Evolutionary conservation across 1,140 invertebrate species (phyloP).

Genomic region (Brachionus angularis): DNA sequence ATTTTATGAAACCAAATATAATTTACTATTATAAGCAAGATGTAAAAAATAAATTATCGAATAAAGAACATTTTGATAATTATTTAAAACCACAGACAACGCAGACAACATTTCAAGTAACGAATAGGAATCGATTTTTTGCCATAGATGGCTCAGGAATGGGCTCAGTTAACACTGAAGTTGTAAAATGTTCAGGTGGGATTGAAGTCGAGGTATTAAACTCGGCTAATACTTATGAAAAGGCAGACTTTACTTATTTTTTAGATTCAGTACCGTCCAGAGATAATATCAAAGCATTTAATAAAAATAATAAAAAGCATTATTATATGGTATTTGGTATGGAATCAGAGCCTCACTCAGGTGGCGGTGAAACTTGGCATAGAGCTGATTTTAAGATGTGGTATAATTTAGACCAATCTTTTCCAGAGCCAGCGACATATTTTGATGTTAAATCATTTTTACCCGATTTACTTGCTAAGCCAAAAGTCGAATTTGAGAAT

Average conservation of each 20-base stretch:
- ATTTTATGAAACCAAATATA: no score
- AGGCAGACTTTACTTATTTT: neutral
- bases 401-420: slow-evolving; percentile 42
- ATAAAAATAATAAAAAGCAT: slow-evolving; percentile 14
- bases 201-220: neutral
- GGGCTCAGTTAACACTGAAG: neutral
- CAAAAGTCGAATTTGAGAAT: slow-evolving; percentile 30
- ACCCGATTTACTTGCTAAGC: slow-evolving; percentile 9
- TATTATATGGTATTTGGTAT: slow-evolving; percentile 38
- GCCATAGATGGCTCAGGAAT: neutral
- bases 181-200: neutral
- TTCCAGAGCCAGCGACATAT: slow-evolving; percentile 39
- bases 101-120: no score
- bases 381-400: slow-evolving; percentile 41
- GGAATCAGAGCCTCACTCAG: slow-evolving; percentile 37
- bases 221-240: neutral
- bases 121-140: neutral
- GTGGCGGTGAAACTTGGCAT: neutral
- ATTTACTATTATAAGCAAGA: no score
- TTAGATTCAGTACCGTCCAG: slow-evolving; percentile 12
- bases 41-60: no score
- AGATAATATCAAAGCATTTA: slow-evolving; percentile 20
- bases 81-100: no score
- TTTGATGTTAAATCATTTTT: slow-evolving; percentile 22
- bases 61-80: no score